Percentiles rank a stretch among this genome's conserved stretches.
Evolutionary conservation across 2,888 invertebrate genomes (phyloP).

Genomic region (Lymantria dispar): DNA sequence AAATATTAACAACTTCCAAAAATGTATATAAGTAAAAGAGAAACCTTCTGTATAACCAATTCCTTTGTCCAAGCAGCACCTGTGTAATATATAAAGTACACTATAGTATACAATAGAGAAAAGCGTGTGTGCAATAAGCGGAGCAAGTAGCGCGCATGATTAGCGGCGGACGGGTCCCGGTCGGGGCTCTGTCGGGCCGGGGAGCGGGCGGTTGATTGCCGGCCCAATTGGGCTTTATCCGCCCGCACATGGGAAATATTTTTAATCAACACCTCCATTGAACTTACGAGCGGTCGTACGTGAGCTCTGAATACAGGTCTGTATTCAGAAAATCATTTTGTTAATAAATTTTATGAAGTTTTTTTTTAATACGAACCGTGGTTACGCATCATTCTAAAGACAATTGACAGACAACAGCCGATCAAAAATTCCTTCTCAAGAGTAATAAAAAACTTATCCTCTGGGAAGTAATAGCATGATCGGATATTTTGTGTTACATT

Average conservation of each 20-base stretch:
- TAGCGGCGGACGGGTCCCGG: slow-evolving; percentile 57
- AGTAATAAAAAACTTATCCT: no score
- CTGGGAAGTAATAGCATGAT: no score
- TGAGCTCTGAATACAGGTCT: slow-evolving; percentile 69
- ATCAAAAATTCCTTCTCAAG: no score
- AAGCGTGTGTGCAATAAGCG: slow-evolving; percentile 34
- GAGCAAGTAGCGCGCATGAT: slow-evolving; percentile 54
- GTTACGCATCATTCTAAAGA: no score
- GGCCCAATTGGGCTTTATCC: slow-evolving; percentile 82
- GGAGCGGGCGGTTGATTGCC: slow-evolving; percentile 71
- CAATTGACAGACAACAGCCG: no score
- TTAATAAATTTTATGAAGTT: neutral
- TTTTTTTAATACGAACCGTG: no score
- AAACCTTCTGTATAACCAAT: slow-evolving; percentile 1
- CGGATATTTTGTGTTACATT: no score
- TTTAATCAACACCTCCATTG: slow-evolving; percentile 84
- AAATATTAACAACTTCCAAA: no score
- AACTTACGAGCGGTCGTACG: slow-evolving; percentile 83
- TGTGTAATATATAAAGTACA: slow-evolving; percentile 24
- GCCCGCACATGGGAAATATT: slow-evolving; percentile 83
- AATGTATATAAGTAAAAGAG: no score
- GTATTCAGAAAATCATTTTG: slow-evolving; percentile 38
- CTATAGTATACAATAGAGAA: slow-evolving; percentile 14
- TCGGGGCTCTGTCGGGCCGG: slow-evolving; percentile 43
- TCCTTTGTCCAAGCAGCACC: slow-evolving; percentile 32